Conservation (phyloP, 35 echinoderm and acorn worm species). For the Amphiura filiformis region DNA sequence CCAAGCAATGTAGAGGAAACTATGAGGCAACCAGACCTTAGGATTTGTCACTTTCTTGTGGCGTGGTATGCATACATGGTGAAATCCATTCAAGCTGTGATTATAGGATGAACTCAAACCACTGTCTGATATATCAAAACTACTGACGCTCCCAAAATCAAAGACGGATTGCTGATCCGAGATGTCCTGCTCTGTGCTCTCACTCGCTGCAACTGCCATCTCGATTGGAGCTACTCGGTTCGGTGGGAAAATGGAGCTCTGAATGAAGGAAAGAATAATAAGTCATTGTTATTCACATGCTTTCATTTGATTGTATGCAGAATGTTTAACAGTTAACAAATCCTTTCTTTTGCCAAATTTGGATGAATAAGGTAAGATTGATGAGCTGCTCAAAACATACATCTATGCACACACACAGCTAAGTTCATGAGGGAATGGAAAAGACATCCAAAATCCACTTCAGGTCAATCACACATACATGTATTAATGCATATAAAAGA, state of each 20-base stretch:
- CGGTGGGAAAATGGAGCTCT: not conserved
- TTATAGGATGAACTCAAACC: conserved; percentile 47
- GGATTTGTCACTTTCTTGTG: conserved; percentile 78
- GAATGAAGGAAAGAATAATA: not conserved
- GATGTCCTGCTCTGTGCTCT: not conserved
- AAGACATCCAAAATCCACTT: no score
- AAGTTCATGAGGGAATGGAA: no score
- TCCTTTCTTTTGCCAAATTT: no score
- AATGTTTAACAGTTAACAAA: no score
- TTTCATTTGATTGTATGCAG: no score
- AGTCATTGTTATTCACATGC: no score
- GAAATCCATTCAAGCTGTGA: conserved; percentile 24
- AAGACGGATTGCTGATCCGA: not conserved
- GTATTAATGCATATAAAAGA: no score
- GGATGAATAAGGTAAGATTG: no score
- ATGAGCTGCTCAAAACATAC: no score
- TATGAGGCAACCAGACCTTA: conserved; percentile 77
- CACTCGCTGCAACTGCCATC: not conserved
- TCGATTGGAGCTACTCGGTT: not conserved
- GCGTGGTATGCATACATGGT: not conserved
- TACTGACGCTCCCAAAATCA: not conserved
- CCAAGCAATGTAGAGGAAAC: conserved; percentile 70
- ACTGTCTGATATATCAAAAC: conserved; percentile 33
- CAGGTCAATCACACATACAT: no score
- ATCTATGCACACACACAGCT: no score